These are phyloP conservation scores for Sebastes nivosus DNA, from an alignment of 2,797 vertebrate genomes.

Conservation along the genomic window DNA sequence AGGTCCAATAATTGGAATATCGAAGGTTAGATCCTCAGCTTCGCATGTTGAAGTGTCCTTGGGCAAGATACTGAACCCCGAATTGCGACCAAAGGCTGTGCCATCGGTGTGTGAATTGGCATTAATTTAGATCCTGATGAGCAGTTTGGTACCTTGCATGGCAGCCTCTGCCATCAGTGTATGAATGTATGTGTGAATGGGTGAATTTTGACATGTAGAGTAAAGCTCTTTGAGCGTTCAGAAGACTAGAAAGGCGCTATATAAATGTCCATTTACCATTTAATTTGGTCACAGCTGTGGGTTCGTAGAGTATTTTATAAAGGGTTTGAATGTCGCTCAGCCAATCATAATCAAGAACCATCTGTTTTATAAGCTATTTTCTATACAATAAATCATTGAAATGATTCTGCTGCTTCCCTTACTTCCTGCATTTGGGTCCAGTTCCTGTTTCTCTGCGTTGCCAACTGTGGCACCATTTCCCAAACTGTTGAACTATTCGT, in stretches of 20 bases:
- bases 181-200: background rate
- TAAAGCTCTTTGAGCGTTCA: background rate
- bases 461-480: background rate
- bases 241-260: background rate
- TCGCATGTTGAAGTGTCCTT: background rate
- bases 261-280: background rate
- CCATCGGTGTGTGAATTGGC: background rate
- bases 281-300: background rate
- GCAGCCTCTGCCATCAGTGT: background rate
- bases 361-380: background rate
- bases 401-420: no score
- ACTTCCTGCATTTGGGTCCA: no score
- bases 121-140: background rate
- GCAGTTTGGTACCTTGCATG: background rate
- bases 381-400: background rate
- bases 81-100: background rate
- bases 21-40: background rate
- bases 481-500: background rate
- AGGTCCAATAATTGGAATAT: background rate
- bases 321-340: background rate
- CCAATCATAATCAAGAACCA: no score
- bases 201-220: background rate
- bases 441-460: background rate
- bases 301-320: background rate
- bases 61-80: background rate